phyloP scores from a whole-genome alignment of 1,140 invertebrate genomes.

The Drosophila bocki region DNA sequence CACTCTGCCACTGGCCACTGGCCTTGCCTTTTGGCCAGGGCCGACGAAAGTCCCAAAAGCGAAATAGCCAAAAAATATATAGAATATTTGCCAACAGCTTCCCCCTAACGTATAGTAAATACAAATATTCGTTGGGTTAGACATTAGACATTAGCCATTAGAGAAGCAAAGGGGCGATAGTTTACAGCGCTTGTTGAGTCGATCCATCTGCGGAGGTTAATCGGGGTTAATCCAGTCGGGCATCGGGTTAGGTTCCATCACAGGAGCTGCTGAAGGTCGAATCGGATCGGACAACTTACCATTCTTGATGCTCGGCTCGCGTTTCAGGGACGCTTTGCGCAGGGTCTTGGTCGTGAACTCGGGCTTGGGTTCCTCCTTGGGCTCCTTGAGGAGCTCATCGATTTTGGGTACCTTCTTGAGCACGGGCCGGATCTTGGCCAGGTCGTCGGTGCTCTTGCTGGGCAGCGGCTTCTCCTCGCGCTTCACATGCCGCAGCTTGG shows the following conservation, averaged over 20 bases:
- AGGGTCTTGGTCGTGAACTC: slow-evolving; percentile 83
- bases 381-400: slow-evolving; percentile 82
- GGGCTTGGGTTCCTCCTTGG: slow-evolving; percentile 83
- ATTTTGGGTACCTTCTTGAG: slow-evolving; percentile 81
- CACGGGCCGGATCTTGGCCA: slow-evolving; percentile 77
- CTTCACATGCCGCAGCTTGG: slow-evolving; percentile 79
- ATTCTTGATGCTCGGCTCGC: slow-evolving; percentile 77
- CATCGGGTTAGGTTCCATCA: slow-evolving; percentile 54
- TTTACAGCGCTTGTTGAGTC: slow-evolving; percentile 69
- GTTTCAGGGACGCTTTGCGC: slow-evolving; percentile 80
- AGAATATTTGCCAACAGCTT: slow-evolving; percentile 18
- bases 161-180: slow-evolving; percentile 58
- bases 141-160: slow-evolving; percentile 61
- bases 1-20: slow-evolving; percentile 44
- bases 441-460: slow-evolving; percentile 78
- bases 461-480: slow-evolving; percentile 81
- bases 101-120: slow-evolving; percentile 1
- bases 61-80: slow-evolving; percentile 21
- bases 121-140: slow-evolving; percentile 24
- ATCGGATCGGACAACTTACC: slow-evolving; percentile 68
- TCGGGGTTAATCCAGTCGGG: slow-evolving; percentile 56
- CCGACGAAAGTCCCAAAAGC: slow-evolving; percentile 27
- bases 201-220: slow-evolving; percentile 75
- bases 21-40: slow-evolving; percentile 64
- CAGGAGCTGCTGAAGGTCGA: slow-evolving; percentile 24